phyloP scores from a whole-genome alignment of 2,888 invertebrate species.

The Phragmatobia fuliginosa region DNA sequence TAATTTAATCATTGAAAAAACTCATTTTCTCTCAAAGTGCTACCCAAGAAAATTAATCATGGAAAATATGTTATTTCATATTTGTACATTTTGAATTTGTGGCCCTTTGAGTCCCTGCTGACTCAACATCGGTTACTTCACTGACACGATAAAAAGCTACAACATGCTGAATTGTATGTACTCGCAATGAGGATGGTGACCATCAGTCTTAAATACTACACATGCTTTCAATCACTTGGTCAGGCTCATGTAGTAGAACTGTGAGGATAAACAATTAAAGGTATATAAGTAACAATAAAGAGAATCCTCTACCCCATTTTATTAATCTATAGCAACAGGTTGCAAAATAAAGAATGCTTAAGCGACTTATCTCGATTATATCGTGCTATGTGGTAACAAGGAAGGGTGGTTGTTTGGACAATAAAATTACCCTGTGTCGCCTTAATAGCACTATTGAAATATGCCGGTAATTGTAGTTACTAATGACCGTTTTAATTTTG shows the following conservation, averaged over 20 bases:
- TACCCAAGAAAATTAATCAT: no score
- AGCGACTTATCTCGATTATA: slow-evolving; percentile 78
- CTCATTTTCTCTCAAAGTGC: no score
- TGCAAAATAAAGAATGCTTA: slow-evolving; percentile 79
- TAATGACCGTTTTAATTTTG: slow-evolving; percentile 10
- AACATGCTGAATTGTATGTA: no score
- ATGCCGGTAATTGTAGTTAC: slow-evolving; percentile 32
- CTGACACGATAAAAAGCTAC: no score
- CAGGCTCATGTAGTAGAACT: neutral
- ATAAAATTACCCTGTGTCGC: slow-evolving; percentile 74
- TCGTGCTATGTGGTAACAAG: slow-evolving; percentile 77
- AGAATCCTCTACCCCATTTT: slow-evolving; percentile 18
- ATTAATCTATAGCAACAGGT: slow-evolving; percentile 66
- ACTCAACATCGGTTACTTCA: no score
- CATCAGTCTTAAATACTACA: no score
- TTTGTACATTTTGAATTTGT: no score
- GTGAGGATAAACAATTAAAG: neutral
- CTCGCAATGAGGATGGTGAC: no score
- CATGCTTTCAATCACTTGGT: no score
- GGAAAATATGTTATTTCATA: no score
- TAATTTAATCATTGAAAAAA: no score
- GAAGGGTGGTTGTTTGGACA: slow-evolving; percentile 74
- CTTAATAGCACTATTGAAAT: slow-evolving; percentile 63
- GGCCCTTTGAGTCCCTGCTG: no score
- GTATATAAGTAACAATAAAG: neutral